These are phyloP conservation scores for Megalops cyprinoides DNA, from an alignment of 2,797 vertebrate genomes.

Conservation along the genomic window DNA sequence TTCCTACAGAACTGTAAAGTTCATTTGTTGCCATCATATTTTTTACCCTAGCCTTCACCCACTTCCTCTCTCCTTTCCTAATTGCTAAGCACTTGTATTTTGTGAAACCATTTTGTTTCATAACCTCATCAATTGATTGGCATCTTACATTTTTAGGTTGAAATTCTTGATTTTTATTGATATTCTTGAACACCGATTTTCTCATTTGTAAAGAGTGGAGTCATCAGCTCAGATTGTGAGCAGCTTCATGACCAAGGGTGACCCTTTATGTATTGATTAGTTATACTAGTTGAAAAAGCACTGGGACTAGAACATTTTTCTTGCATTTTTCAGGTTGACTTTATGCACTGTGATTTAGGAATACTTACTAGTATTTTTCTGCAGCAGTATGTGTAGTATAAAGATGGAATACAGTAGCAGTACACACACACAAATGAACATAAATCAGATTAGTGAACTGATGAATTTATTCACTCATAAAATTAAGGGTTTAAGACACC, in stretches of 20 bases:
- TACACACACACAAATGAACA: background rate
- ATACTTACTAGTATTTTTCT: too few relatives aligned
- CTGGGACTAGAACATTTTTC: too few relatives aligned
- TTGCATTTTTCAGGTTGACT: too few relatives aligned
- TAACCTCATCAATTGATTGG: slow-evolving; percentile 46
- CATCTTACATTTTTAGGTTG: slow-evolving; percentile 51
- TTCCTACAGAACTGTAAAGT: too few relatives aligned
- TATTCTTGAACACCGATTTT: slow-evolving; percentile 62
- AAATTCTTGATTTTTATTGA: slow-evolving; percentile 58
- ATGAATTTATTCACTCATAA: background rate
- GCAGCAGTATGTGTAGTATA: background rate
- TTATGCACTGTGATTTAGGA: too few relatives aligned
- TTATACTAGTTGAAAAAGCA: too few relatives aligned
- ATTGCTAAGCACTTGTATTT: background rate
- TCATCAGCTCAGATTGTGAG: slow-evolving; percentile 47
- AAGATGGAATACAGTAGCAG: background rate
- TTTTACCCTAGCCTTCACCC: too few relatives aligned
- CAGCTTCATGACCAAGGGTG: slow-evolving; percentile 49
- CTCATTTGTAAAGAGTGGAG: slow-evolving; percentile 56
- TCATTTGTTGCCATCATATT: too few relatives aligned
- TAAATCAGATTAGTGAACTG: background rate
- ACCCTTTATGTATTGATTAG: too few relatives aligned
- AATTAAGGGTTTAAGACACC: too few relatives aligned
- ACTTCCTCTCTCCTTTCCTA: background rate
- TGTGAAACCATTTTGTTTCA: slow-evolving; percentile 39